A percentile compares a stretch with the other conserved stretches of the same genome.
These are phyloP conservation scores for Pristis pectinata DNA, from an alignment of 2,797 vertebrate species.

Conservation along the genomic window DNA sequence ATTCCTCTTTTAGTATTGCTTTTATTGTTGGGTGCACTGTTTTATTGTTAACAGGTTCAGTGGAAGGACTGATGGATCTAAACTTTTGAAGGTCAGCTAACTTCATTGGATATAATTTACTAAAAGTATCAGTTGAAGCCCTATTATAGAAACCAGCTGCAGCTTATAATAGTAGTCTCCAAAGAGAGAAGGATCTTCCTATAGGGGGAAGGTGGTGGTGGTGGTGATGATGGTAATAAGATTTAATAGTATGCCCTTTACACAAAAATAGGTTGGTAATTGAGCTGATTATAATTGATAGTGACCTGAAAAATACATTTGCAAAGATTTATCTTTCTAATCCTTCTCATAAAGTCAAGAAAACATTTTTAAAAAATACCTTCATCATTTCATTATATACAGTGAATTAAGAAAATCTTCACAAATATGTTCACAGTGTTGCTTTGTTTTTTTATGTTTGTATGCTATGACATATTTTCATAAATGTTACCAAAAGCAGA, in stretches of 20 bases:
- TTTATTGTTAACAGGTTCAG: background rate
- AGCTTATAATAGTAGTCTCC: background rate
- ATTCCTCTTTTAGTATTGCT: background rate
- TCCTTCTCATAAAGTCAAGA: background rate
- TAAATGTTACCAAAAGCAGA: background rate
- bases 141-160: background rate
- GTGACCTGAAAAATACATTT: background rate
- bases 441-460: background rate
- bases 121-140: background rate
- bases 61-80: background rate
- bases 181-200: background rate
- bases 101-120: background rate
- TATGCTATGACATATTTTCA: background rate
- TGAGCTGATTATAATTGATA: background rate
- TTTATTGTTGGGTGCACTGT: background rate
- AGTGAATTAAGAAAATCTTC: background rate
- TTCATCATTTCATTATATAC: background rate
- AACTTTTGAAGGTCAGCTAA: background rate
- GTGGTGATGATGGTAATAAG: background rate
- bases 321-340: background rate
- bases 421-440: background rate
- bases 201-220: background rate
- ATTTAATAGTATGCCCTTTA: background rate
- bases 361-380: background rate
- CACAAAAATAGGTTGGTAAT: background rate